Evolutionary conservation across 2,797 vertebrate species (phyloP), one percentile per base, ranked within the genome.

Genomic region (Anguilla anguilla): DNA sequence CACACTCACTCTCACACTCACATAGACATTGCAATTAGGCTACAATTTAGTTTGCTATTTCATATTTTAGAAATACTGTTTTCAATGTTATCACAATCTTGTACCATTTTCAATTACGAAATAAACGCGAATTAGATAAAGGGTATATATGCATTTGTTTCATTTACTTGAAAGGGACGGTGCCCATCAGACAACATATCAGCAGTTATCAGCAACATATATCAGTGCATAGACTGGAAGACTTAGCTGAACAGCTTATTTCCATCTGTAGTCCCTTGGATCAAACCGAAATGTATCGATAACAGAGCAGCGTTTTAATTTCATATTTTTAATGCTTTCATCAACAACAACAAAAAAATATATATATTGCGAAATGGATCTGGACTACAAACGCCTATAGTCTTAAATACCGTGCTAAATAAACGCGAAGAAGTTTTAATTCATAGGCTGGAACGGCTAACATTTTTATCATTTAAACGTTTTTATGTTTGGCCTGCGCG

Each of bases 11-110:
- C 84, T 25, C 83, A 6, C 84, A 74, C 74, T 49, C 79, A 88
- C 74, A 88, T 59, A 85, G 69, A 91, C 81, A 19, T 61, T 67
- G 46, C 19, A 11, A n/a, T 9, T 22, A 49, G 55, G 46, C 10
- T 59, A 25, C 13, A 31, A 86, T 22, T 19, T 49, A 25, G 25
- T 25, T 49, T 81, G 15, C 22, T 6, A 28, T 19, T 57, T 19
- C 6, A 67, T 10, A 67, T 67, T n/a, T 67, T 67, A 53, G 6
- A 53, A 53, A 53, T 5, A 9, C 64, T 67, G 6, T 67, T 67
- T 9, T 67, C 25, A 28, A 28, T 28, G 64, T 67, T n/a, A 15
- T 57, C 13, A 57, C 64, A 67, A 53, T 53, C 51, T 51, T 53
- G 17, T 11, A 53, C 51, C 6, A n/a, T n/a, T 67, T n/a, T n/a